These are phyloP conservation scores for Austrofundulus limnaeus DNA, from an alignment of 2,113 vertebrate genomes.

Conservation along the genomic window DNA sequence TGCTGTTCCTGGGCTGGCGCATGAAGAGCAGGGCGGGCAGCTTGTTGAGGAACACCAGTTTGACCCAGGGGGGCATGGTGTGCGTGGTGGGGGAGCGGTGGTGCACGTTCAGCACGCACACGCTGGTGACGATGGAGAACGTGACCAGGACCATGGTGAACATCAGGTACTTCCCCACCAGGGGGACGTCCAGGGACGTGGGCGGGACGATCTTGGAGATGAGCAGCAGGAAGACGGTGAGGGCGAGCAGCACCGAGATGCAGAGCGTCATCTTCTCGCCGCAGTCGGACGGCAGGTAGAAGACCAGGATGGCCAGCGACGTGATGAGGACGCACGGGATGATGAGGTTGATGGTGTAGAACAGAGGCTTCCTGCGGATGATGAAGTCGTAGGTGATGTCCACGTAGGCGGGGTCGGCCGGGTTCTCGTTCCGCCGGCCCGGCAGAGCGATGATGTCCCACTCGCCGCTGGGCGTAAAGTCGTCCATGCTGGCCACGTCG, in stretches of 20 bases:
- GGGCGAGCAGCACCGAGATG: conserved; percentile 92
- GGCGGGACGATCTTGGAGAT: conserved; percentile 97
- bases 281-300: conserved; percentile 94
- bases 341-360: conserved; percentile 97
- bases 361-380: conserved; percentile 92
- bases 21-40: conserved; percentile 92
- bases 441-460: conserved; percentile 95
- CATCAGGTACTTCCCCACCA: conserved; percentile 97
- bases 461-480: conserved; percentile 95
- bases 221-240: conserved; percentile 94
- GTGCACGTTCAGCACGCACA: conserved; percentile 95
- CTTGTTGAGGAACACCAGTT: conserved; percentile 89
- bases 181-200: conserved; percentile 91
- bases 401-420: conserved; percentile 89
- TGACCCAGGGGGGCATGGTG: conserved; percentile 97
- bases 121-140: conserved; percentile 95
- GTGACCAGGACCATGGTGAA: conserved; percentile 98
- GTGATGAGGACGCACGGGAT: conserved; percentile 95
- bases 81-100: conserved; percentile 95
- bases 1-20: conserved; percentile 89
- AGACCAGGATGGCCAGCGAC: conserved; percentile 92
- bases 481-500: conserved; percentile 92
- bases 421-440: conserved; percentile 90
- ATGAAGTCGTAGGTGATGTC: conserved; percentile 98
- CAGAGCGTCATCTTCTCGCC: conserved; percentile 97